Conservation (phyloP, 2,888 invertebrate genomes). For the Atrina japonica region DNA sequence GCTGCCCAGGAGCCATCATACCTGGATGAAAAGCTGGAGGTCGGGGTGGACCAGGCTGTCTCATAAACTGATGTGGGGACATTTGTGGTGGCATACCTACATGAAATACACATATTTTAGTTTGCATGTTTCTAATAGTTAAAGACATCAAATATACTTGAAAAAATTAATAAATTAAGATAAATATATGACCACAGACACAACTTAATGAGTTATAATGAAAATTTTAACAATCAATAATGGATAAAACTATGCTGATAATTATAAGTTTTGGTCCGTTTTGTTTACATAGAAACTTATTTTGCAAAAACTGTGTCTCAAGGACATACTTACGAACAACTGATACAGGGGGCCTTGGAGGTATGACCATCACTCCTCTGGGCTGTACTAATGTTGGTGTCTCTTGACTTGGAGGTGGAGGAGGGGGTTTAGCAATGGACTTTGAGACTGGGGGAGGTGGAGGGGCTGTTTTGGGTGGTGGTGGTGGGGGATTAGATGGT, state of each 20-base stretch:
- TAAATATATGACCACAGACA: too few species aligned
- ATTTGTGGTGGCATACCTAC: constrained; percentile 58
- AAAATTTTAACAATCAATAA: too few species aligned
- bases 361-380: constrained; percentile 68
- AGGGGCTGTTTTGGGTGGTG: constrained; percentile 58
- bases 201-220: not conserved
- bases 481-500: constrained; percentile 55
- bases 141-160: too few species aligned
- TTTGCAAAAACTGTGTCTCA: too few species aligned
- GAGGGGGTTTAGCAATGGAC: constrained; percentile 58
- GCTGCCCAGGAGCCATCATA: constrained; percentile 51
- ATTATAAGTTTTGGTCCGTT: too few species aligned
- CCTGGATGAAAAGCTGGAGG: constrained; percentile 59
- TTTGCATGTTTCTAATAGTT: too few species aligned
- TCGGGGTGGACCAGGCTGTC: constrained; percentile 32
- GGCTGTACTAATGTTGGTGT: constrained; percentile 74
- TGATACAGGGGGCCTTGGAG: constrained; percentile 71
- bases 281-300: too few species aligned
- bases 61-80: constrained; percentile 50
- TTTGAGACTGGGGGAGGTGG: constrained; percentile 59
- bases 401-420: constrained; percentile 59
- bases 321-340: constrained; percentile 60
- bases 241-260: too few species aligned
- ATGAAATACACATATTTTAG: constrained; percentile 8
- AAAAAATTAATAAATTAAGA: too few species aligned